Evolutionary conservation across 2,888 invertebrate genomes (phyloP).

Genomic region (Gonocerus acuteangulatus): DNA sequence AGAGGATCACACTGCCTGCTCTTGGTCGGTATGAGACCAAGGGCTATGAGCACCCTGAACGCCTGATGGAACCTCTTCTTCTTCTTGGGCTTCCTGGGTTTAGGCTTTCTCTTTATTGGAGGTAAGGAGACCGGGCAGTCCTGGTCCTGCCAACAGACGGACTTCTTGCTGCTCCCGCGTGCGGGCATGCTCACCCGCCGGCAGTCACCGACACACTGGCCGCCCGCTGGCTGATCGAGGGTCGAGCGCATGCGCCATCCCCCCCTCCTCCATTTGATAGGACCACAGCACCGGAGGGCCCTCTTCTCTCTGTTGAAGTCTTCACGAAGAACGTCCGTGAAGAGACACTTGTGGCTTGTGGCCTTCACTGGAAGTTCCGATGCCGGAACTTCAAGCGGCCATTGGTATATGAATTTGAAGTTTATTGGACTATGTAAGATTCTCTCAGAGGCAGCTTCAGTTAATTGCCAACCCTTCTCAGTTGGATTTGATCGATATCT

Average conservation of each 20-base stretch:
- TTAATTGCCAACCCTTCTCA: too few species aligned
- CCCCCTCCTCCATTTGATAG: neutral
- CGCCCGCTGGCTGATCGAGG: neutral
- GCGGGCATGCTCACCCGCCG: conserved; percentile 19
- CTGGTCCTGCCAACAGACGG: conserved; percentile 10
- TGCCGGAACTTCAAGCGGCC: too few species aligned
- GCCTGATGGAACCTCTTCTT: conserved; percentile 46
- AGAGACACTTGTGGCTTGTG: conserved; percentile 14
- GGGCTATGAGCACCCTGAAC: conserved; percentile 50
- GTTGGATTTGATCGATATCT: too few species aligned
- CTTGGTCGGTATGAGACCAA: conserved; percentile 49
- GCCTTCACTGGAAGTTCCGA: too few species aligned
- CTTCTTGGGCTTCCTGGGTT: conserved; percentile 41
- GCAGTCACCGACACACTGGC: conserved; percentile 17
- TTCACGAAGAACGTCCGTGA: neutral
- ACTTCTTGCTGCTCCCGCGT: neutral
- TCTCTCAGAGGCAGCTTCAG: too few species aligned
- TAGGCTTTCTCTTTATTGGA: conserved; percentile 3
- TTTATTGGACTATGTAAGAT: too few species aligned
- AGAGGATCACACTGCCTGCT: conserved; percentile 34
- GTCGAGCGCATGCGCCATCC: neutral
- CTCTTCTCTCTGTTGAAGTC: conserved; percentile 6
- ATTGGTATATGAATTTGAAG: too few species aligned
- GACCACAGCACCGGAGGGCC: neutral
- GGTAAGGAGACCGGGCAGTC: conserved; percentile 4